phyloP scores from a whole-genome alignment of 2,113 vertebrate species.

The Pelecanus crispus region DNA sequence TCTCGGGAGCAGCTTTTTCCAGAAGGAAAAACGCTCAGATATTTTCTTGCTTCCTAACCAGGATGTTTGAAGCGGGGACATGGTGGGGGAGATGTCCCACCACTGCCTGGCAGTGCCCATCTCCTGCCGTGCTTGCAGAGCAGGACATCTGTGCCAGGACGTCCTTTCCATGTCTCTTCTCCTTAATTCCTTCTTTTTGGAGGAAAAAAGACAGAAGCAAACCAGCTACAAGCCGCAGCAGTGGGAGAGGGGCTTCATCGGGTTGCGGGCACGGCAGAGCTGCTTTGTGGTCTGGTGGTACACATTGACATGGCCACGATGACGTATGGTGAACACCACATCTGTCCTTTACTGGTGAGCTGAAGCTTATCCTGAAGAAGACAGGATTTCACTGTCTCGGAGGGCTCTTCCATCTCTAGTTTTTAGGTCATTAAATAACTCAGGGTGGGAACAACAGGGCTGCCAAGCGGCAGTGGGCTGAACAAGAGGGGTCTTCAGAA shows the following conservation, averaged over 20 bases:
- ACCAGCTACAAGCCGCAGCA: neutral
- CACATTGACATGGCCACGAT: neutral
- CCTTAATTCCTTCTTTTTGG: neutral
- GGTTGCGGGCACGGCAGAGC: neutral
- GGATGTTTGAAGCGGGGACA: rapidly evolving
- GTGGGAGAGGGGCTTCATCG: neutral
- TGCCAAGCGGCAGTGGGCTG: neutral
- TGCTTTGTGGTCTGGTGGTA: neutral
- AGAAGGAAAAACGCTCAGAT: neutral
- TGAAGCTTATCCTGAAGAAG: neutral
- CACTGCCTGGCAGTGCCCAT: neutral
- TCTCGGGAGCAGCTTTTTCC: neutral
- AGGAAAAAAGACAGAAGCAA: neutral
- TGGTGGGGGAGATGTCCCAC: neutral
- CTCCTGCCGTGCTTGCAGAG: neutral
- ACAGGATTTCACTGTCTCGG: neutral
- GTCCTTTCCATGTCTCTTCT: neutral
- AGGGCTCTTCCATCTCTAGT: neutral
- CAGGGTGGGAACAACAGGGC: too few species aligned
- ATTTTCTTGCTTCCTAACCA: neutral
- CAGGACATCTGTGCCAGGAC: neutral
- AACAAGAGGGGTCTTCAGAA: neutral
- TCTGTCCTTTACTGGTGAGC: neutral
- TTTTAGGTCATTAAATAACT: neutral
- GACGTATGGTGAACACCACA: neutral